phyloP scores from a whole-genome alignment of 1,140 invertebrate genomes.

The Apolygus lucorum region DNA sequence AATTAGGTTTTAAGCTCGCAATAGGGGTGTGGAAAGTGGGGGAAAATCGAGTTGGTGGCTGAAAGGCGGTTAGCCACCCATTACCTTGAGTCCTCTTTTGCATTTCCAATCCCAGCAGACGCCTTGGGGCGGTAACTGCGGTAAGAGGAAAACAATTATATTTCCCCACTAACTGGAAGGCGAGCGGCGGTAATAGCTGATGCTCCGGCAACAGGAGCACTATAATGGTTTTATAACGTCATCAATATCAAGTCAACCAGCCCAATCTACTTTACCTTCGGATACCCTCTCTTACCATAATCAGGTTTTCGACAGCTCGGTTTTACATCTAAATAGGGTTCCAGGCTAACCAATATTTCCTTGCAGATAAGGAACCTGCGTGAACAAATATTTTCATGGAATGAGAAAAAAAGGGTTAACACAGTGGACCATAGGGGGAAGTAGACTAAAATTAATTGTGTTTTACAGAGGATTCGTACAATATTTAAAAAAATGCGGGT shows the following conservation, averaged over 20 bases:
- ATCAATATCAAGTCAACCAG: constrained; percentile 10
- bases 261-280: not conserved
- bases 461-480: no score
- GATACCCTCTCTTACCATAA: not conserved
- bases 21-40: not conserved
- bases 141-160: constrained; percentile 10
- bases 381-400: no score
- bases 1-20: not conserved
- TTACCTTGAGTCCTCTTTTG: constrained; percentile 3
- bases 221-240: constrained; percentile 10
- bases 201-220: not conserved
- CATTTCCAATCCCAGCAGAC: constrained; percentile 16
- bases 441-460: no score
- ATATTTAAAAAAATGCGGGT: no score
- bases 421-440: no score
- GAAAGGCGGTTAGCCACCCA: constrained; percentile 10
- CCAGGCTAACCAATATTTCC: not conserved
- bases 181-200: not conserved
- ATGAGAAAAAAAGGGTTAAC: no score
- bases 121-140: constrained; percentile 10
- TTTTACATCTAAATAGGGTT: not conserved
- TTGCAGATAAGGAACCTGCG: no score
- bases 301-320: not conserved
- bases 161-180: not conserved
- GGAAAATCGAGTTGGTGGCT: not conserved